Percentiles rank a stretch among this genome's conserved stretches.
phyloP scores from a whole-genome alignment of 2,113 vertebrate genomes.

The Coturnix japonica region DNA sequence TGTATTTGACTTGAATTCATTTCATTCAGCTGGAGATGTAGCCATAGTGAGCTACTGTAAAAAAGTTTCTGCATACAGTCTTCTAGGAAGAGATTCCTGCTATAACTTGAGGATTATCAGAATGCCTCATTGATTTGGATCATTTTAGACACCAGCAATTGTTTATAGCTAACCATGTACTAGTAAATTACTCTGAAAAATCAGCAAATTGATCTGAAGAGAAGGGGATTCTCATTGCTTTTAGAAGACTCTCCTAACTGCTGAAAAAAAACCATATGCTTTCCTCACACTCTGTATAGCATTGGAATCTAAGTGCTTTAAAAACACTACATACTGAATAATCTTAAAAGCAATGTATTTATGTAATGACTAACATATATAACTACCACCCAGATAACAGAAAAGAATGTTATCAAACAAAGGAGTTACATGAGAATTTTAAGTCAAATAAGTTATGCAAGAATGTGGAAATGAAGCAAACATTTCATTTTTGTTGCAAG shows the following conservation, averaged over 20 bases:
- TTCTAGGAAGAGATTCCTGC: neutral
- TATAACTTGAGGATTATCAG: neutral
- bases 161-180: neutral
- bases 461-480: neutral
- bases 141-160: neutral
- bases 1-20: neutral
- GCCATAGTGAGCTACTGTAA: neutral
- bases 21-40: neutral
- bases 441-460: neutral
- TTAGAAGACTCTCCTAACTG: neutral
- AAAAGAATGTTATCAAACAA: neutral
- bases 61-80: neutral
- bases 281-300: neutral
- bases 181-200: neutral
- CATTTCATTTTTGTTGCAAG: neutral
- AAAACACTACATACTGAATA: neutral
- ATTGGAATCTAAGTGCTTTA: neutral
- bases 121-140: conserved; percentile 9
- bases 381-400: neutral
- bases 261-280: neutral
- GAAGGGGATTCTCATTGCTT: neutral
- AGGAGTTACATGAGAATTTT: neutral
- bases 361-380: neutral
- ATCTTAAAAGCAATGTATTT: too few species aligned
- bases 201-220: neutral